Percentiles rank a stretch among this genome's conserved stretches.
Evolutionary conservation across 2,113 vertebrate species (phyloP).

Genomic region (Chaetops frenatus): DNA sequence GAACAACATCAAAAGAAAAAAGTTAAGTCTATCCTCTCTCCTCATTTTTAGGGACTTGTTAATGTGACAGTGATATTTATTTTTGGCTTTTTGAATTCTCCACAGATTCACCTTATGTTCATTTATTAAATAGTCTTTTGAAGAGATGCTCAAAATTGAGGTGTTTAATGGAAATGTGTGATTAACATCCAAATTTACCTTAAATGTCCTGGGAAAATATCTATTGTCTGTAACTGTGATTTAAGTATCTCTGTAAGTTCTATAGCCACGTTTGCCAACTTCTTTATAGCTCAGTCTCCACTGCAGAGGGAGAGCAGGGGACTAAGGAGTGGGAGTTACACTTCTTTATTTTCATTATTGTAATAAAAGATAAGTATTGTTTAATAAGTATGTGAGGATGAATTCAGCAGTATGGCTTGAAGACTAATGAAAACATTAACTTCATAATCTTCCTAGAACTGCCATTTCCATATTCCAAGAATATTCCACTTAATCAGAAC

Average conservation of each 20-base stretch:
- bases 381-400: not conserved
- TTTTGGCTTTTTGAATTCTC: not conserved
- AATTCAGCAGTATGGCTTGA: slow-evolving; percentile 1
- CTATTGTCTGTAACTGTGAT: not conserved
- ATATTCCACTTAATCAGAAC: not conserved
- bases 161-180: not conserved
- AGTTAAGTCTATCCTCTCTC: not conserved
- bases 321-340: not conserved
- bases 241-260: not conserved
- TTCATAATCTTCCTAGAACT: not conserved
- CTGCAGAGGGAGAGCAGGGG: not conserved
- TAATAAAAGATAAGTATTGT: not conserved
- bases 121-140: not conserved
- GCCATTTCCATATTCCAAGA: not conserved
- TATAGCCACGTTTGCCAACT: not conserved
- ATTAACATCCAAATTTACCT: not conserved
- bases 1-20: not conserved
- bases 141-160: not conserved
- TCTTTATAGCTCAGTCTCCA: not conserved
- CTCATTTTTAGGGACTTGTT: not conserved
- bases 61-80: not conserved
- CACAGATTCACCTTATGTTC: not conserved
- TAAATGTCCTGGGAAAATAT: not conserved
- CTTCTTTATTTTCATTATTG: not conserved
- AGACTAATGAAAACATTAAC: not conserved